phyloP scores from a whole-genome alignment of 2,888 invertebrate species.

The Epicampocera succincta region DNA sequence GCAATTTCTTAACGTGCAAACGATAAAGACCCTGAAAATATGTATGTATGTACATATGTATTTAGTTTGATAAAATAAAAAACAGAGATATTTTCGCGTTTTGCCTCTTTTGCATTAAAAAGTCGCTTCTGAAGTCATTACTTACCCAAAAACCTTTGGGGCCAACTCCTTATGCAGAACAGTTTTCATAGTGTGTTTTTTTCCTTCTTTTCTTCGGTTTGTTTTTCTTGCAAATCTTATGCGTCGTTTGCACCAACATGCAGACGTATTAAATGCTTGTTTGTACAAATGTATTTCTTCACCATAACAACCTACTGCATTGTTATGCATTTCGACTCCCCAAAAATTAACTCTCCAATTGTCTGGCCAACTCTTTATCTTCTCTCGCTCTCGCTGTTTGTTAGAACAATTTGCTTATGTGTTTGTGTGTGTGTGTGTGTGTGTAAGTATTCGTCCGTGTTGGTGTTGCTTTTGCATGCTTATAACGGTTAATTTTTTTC shows the following conservation, averaged over 20 bases:
- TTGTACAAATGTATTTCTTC: constrained; percentile 7
- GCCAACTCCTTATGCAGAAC: constrained; percentile 30
- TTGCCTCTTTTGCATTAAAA: neutral
- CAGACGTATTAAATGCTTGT: neutral
- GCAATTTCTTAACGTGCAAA: no score
- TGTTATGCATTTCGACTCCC: constrained; percentile 62
- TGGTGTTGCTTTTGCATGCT: constrained; percentile 22
- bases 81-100: constrained; percentile 51
- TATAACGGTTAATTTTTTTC: constrained; percentile 53
- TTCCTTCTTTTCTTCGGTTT: neutral
- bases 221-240: neutral
- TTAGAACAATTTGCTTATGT: constrained; percentile 27
- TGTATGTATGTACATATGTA: no score
- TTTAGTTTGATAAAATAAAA: no score
- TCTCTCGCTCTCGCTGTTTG: constrained; percentile 15
- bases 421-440: neutral
- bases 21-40: no score
- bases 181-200: constrained; percentile 12
- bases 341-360: constrained; percentile 74
- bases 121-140: constrained; percentile 35
- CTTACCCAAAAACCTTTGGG: constrained; percentile 23
- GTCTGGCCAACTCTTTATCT: constrained; percentile 35
- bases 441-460: neutral
- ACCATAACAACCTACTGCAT: constrained; percentile 59
- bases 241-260: neutral